Evolutionary conservation across 1,140 invertebrate genomes (phyloP), one percentile per base, ranked within the genome.

Genomic region (Sarcophaga bullata): DNA sequence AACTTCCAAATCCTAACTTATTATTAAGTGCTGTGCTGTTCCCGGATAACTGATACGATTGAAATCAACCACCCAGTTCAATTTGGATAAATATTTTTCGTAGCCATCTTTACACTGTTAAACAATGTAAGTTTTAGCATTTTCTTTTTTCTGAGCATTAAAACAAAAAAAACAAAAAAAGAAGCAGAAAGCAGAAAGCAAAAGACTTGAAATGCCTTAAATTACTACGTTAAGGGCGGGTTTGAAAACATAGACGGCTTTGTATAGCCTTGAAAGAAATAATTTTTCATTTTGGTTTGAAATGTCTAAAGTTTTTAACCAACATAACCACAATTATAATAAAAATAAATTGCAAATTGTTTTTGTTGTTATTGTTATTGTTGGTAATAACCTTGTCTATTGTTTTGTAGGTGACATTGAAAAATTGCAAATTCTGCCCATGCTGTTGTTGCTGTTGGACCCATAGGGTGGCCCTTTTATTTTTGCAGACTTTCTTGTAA

Each of bases 401-500:
- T 78, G 75, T 78, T 78, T 50, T 25, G 75, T 17, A 11, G 75
- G 49, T 78, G 48, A 78, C 75, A 78, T 78, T 78, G 75, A 78
- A 78, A 78, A 50, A 78, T 78, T 37, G 25, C 25, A 37, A 37
- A 37, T 2, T 37, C 25, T 37, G 25, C 25, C 4, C 25, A 37
- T 37, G 25, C 25, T 37, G 4, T 37, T 37, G 25, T 37, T 78
- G 50, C 6, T n/a, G n/a, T n/a, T 78, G 75, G 48, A 15, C 73
- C 49, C 73, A 48, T 15, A 76, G 73, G 73, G 50, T 15, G n/a
- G 50, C 52, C 37, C 15, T 78, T 52, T 78, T 62, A n/a, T 13
- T n/a, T 62, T 11, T 78, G 17, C 19, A 49, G 17, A 52, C 52
- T 8, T 78, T 50, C 6, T 78, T 50, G 75, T 78, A 13, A 37